A percentile compares a stretch with the other conserved stretches of the same genome.
phyloP scores from a whole-genome alignment of 1,140 invertebrate species.

The Choristoneura fumiferana region DNA sequence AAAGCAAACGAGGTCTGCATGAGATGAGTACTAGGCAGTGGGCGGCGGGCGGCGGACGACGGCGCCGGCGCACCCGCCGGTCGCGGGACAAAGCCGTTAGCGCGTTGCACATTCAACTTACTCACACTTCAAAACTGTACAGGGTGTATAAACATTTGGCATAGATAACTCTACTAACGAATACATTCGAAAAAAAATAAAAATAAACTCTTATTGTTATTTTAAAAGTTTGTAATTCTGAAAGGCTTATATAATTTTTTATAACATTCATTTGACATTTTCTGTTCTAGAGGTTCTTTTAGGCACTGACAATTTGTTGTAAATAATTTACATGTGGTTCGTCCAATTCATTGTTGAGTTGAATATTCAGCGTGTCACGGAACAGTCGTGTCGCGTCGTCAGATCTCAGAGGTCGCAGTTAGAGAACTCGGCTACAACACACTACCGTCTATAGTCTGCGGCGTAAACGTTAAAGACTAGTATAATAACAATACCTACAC shows the following conservation, averaged over 20 bases:
- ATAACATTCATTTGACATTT: constrained; percentile 44
- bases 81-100: neutral
- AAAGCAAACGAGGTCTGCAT: constrained; percentile 8
- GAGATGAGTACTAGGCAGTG: no score
- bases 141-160: constrained; percentile 66
- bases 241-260: constrained; percentile 45
- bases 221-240: constrained; percentile 58
- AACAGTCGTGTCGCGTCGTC: constrained; percentile 21
- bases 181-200: constrained; percentile 53
- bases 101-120: constrained; percentile 39
- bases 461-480: constrained; percentile 50
- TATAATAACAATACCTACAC: constrained; percentile 53
- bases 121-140: constrained; percentile 51
- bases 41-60: neutral
- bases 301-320: constrained; percentile 50
- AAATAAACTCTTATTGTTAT: constrained; percentile 60
- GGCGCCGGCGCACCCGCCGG: neutral
- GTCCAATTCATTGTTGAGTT: constrained; percentile 44
- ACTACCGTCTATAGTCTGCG: constrained; percentile 26
- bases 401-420: constrained; percentile 29
- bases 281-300: constrained; percentile 66
- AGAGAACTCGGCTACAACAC: constrained; percentile 16
- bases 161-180: constrained; percentile 55
- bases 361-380: constrained; percentile 22
- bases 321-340: constrained; percentile 35